Percentiles rank a stretch among this genome's conserved stretches.
These are phyloP conservation scores for Matsumyia berberina DNA, from an alignment of 2,888 invertebrate species.

Conservation along the genomic window DNA sequence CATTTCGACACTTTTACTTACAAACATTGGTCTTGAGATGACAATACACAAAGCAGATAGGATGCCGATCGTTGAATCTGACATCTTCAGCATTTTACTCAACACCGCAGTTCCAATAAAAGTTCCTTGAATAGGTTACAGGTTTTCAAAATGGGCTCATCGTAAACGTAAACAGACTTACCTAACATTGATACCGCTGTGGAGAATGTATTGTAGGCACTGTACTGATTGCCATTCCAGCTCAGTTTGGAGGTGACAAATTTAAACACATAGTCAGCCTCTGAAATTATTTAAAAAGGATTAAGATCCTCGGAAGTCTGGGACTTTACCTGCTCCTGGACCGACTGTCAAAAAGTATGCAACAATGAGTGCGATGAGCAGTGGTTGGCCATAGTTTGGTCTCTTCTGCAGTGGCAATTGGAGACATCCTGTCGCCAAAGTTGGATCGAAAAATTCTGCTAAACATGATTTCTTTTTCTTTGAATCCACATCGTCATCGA, in stretches of 20 bases:
- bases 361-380: slow-evolving; percentile 80
- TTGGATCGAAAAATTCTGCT: slow-evolving; percentile 83
- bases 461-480: slow-evolving; percentile 77
- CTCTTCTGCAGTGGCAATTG: slow-evolving; percentile 82
- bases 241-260: slow-evolving; percentile 82
- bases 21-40: slow-evolving; percentile 81
- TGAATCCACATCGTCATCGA: slow-evolving; percentile 78
- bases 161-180: too few relatives aligned
- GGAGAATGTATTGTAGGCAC: slow-evolving; percentile 81
- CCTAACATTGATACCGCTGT: slow-evolving; percentile 81
- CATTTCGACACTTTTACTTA: too few relatives aligned
- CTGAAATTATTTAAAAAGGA: slow-evolving; percentile 64
- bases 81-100: slow-evolving; percentile 82
- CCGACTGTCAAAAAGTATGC: slow-evolving; percentile 82
- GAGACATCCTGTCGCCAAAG: slow-evolving; percentile 81
- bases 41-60: slow-evolving; percentile 81
- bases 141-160: too few relatives aligned
- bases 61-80: slow-evolving; percentile 82
- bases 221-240: slow-evolving; percentile 83
- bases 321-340: slow-evolving; percentile 78
- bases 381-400: slow-evolving; percentile 80
- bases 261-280: slow-evolving; percentile 82
- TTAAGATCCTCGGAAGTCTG: neutral
- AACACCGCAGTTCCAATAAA: slow-evolving; percentile 83
- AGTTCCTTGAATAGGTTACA: slow-evolving; percentile 80